These are phyloP conservation scores for Pelusios castaneus DNA, from an alignment of 2,113 vertebrate genomes.

Conservation along the genomic window DNA sequence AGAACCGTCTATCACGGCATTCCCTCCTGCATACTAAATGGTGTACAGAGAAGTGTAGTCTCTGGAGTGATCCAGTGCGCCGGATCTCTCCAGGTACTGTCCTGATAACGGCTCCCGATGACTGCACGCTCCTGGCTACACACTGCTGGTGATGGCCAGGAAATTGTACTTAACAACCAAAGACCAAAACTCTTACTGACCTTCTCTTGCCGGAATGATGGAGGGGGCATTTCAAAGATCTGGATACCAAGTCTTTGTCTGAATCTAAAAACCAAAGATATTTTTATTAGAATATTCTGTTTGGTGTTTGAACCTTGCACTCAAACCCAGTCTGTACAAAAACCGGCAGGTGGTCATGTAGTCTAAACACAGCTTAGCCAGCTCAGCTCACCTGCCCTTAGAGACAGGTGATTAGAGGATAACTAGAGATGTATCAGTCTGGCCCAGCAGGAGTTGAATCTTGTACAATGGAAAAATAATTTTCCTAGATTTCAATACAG, in stretches of 20 bases:
- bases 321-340: not conserved
- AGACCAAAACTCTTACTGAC: not conserved
- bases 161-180: not conserved
- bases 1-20: not conserved
- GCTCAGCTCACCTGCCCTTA: not conserved
- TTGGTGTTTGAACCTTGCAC: not conserved
- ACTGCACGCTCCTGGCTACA: accelerated
- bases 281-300: not conserved
- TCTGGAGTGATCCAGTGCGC: not conserved
- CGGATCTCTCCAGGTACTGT: not conserved
- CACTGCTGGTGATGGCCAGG: not conserved
- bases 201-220: not conserved
- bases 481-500: not conserved
- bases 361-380: not conserved
- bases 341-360: not conserved
- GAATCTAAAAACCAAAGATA: not conserved
- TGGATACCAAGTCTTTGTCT: not conserved
- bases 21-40: not conserved
- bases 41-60: not conserved
- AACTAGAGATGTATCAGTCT: not conserved
- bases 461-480: not conserved
- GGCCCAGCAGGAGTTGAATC: not conserved
- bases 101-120: not conserved
- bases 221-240: not conserved
- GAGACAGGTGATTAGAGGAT: not conserved